A percentile compares a stretch with the other conserved stretches of the same genome.
These are phyloP conservation scores for Diorhabda carinulata DNA, from an alignment of 1,140 invertebrate genomes.

Conservation along the genomic window DNA sequence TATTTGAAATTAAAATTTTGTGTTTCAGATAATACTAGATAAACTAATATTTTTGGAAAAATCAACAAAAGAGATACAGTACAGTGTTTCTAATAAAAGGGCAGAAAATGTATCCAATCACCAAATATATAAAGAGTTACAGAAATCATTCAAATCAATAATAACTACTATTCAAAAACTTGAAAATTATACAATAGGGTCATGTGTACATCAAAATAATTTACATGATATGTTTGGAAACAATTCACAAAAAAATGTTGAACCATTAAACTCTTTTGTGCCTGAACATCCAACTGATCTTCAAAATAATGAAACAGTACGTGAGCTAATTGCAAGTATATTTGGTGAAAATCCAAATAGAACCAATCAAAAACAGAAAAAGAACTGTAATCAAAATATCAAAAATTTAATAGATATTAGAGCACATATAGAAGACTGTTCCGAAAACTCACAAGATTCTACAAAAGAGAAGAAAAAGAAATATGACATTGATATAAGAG, in stretches of 20 bases:
- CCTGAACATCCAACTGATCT: neutral
- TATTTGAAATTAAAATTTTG: neutral
- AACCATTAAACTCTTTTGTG: neutral
- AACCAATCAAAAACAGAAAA: neutral
- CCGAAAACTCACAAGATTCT: neutral
- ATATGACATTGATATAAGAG: conserved; percentile 15
- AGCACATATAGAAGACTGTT: conserved; percentile 9
- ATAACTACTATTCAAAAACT: neutral
- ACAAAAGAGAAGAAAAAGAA: conserved; percentile 14
- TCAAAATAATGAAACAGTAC: neutral
- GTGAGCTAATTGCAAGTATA: neutral
- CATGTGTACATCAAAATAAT: neutral
- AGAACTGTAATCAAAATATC: neutral
- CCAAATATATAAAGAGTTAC: conserved; percentile 9
- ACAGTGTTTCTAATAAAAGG: neutral
- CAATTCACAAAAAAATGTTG: neutral
- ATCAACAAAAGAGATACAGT: neutral
- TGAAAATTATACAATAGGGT: conserved; percentile 1
- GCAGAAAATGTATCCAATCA: conserved; percentile 8
- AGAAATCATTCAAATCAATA: conserved; percentile 4
- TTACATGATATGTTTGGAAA: neutral
- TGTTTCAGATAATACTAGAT: conserved; percentile 8
- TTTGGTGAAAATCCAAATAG: conserved; percentile 1
- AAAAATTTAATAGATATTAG: conserved; percentile 7
- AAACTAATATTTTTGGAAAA: conserved; percentile 5